Evolutionary conservation across 1,140 invertebrate species (phyloP), one percentile per base, ranked within the genome.

Genomic region (Holcopasites calliopsidis): DNA sequence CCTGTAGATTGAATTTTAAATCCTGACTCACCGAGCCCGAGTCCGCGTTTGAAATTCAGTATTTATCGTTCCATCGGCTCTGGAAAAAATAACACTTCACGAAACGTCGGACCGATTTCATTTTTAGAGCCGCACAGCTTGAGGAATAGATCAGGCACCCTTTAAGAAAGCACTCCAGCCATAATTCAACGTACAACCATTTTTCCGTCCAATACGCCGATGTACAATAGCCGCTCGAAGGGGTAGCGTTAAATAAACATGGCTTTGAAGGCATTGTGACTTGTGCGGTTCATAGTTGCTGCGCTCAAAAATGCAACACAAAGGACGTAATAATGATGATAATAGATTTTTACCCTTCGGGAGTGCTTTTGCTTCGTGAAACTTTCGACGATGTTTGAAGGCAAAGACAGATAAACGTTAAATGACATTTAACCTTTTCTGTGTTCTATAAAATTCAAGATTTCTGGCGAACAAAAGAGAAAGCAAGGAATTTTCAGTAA

Each of bases 81-180:
- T 44, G 35, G 57, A 68, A 79, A 69, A 79, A 80, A 80, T 69
- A 79, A 79, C 77, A 79, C 57, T 61, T 73, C 77, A 68, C 70
- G 49, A 47, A 79, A 65, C 52, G 79, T 80, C 77, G 77, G 70
- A 42, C 70, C 79, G 78, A 80, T 80, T 80, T 80, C 77, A 80
- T 80, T 70, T 69, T 73, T 42, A 35, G 49, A 52, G 61, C 52
- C 28, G 23, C 33, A 60, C 57, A 79, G 60, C 68, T 52, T 50
- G 44, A 33, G 70, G 76, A 77, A 62, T 61, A 79, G 75, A 62
- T 79, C 71, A 73, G 79, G 60, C 75, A 68, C 70, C 62, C 79
- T 79, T 80, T 64, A 79, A 80, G 79, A 79, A 69, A 79, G 73
- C 79, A 79, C 79, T 80, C 60, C 38, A 68, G 42, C 52, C 40